Conservation (phyloP, 2,888 invertebrate genomes). For the Chesias legatella region DNA sequence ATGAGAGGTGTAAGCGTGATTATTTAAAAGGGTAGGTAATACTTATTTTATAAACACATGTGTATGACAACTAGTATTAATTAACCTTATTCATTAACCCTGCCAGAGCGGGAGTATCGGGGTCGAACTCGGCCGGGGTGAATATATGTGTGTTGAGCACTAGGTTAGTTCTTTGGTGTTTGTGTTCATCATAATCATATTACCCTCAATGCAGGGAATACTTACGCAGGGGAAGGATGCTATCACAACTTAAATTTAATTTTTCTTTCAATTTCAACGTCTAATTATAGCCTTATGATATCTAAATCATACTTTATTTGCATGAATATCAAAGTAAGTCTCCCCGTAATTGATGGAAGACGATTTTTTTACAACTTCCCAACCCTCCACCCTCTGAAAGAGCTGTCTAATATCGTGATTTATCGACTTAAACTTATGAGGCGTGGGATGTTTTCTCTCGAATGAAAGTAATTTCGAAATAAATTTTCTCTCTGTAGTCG, state of each 20-base stretch:
- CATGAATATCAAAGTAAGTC: constrained; percentile 31
- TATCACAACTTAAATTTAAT: neutral
- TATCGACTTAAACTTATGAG: constrained; percentile 60
- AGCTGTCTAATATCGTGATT: constrained; percentile 64
- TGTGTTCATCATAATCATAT: too few species aligned
- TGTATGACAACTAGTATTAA: too few species aligned
- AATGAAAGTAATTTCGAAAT: constrained; percentile 43
- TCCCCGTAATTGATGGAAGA: constrained; percentile 54
- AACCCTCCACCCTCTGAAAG: constrained; percentile 42
- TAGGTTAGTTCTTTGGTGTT: too few species aligned
- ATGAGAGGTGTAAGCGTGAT: too few species aligned
- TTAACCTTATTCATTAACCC: too few species aligned
- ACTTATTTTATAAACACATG: too few species aligned
- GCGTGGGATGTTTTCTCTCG: constrained; percentile 41
- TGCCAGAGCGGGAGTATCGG: too few species aligned
- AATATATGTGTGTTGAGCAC: too few species aligned
- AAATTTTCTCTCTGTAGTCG: constrained; percentile 35
- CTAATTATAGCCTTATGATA: constrained; percentile 8
- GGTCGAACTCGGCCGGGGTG: too few species aligned
- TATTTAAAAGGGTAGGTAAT: too few species aligned
- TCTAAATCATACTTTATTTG: constrained; percentile 21
- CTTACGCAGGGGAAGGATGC: too few species aligned
- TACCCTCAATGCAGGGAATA: too few species aligned
- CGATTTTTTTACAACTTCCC: constrained; percentile 45
- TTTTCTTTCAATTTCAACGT: neutral